phyloP scores from a whole-genome alignment of 2,113 vertebrate species.

The Pseudorhombus dupliciocellatus region DNA sequence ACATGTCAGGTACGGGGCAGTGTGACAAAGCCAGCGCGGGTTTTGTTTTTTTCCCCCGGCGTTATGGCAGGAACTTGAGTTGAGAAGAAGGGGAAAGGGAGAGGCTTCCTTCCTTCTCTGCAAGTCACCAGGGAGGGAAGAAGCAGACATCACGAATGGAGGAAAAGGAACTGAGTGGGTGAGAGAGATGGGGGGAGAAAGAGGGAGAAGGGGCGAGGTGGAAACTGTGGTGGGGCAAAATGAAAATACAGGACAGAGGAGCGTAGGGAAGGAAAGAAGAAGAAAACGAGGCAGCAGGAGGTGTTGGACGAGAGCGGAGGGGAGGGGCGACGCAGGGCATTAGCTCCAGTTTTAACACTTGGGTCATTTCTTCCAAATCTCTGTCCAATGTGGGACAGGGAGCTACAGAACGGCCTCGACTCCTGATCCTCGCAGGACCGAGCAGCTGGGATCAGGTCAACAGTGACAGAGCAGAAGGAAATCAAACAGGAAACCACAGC shows the following conservation, averaged over 20 bases:
- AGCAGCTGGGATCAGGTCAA: not conserved
- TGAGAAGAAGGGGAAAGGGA: conserved; percentile 70
- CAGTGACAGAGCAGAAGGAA: conserved; percentile 6
- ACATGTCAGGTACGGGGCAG: not conserved
- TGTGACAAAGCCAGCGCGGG: conserved; percentile 26
- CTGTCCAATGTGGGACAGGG: conserved; percentile 30
- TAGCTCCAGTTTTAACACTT: conserved; percentile 62
- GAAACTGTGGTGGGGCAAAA: conserved; percentile 4
- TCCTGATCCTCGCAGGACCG: conserved; percentile 25
- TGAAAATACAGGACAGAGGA: conserved; percentile 13
- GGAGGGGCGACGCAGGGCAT: conserved; percentile 26
- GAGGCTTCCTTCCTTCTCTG: conserved; percentile 76
- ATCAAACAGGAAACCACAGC: conserved; percentile 27
- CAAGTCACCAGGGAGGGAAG: conserved; percentile 60
- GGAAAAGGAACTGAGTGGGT: conserved; percentile 41
- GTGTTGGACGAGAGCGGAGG: conserved; percentile 28
- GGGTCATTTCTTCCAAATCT: conserved; percentile 63
- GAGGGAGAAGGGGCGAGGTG: not conserved
- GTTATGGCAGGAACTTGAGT: conserved; percentile 62
- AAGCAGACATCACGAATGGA: conserved; percentile 43
- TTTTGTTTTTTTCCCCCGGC: conserved; percentile 33
- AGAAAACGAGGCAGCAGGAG: conserved; percentile 22
- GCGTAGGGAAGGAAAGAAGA: conserved; percentile 17
- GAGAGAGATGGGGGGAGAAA: conserved; percentile 29
- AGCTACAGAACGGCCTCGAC: conserved; percentile 17